phyloP scores from a whole-genome alignment of 2,888 invertebrate species.

The Fissipunctia ypsillon region DNA sequence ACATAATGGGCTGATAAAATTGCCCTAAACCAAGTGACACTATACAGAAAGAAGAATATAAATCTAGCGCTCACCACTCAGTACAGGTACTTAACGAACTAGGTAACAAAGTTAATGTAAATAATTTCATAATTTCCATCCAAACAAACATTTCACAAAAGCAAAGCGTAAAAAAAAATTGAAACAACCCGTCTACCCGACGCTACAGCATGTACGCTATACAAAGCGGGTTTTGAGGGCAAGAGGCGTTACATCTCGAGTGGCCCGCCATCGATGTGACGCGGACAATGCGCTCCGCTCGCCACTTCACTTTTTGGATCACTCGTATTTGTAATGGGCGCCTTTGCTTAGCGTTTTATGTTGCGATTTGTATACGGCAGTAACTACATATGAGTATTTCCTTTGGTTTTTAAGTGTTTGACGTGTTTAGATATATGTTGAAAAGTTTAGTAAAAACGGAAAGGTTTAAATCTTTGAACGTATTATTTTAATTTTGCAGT shows the following conservation, averaged over 20 bases:
- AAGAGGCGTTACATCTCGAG: slow-evolving; percentile 71
- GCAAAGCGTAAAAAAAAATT: slow-evolving; percentile 12
- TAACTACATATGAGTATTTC: slow-evolving; percentile 37
- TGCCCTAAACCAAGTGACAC: background rate
- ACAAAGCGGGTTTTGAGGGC: slow-evolving; percentile 72
- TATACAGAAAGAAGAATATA: background rate
- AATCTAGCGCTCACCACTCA: background rate
- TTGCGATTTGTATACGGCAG: slow-evolving; percentile 50
- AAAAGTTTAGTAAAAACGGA: background rate
- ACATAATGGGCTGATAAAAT: background rate
- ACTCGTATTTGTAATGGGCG: slow-evolving; percentile 67
- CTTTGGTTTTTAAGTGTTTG: slow-evolving; percentile 40
- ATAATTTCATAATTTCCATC: slow-evolving; percentile 6
- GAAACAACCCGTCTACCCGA: slow-evolving; percentile 5
- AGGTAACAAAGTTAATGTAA: background rate
- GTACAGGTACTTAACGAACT: background rate
- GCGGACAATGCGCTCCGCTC: slow-evolving; percentile 65
- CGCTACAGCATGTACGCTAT: slow-evolving; percentile 33
- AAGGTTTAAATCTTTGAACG: background rate
- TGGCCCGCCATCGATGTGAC: slow-evolving; percentile 67
- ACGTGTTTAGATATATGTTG: slow-evolving; percentile 5
- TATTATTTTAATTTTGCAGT: background rate
- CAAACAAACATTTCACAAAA: slow-evolving; percentile 23
- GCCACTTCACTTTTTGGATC: slow-evolving; percentile 64
- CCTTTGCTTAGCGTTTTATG: slow-evolving; percentile 62